Conservation (phyloP, 1,140 invertebrate species). For the Neotoxoptera formosana region DNA sequence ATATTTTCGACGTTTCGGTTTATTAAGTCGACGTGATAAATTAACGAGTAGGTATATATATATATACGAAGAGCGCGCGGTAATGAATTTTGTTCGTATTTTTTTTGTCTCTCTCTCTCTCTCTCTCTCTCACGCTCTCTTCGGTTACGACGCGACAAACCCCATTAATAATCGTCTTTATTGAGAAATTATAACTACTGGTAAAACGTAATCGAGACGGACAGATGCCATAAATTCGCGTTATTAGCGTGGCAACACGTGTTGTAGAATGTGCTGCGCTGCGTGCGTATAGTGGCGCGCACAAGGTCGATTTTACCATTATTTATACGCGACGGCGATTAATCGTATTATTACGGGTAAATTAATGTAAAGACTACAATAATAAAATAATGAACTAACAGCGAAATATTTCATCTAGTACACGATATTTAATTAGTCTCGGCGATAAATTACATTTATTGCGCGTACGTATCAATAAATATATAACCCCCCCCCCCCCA, state of each 20-base stretch:
- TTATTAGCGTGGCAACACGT: slow-evolving; percentile 42
- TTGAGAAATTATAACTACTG: slow-evolving; percentile 49
- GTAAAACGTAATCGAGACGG: slow-evolving; percentile 48
- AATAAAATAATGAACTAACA: slow-evolving; percentile 25
- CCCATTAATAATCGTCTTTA: slow-evolving; percentile 36
- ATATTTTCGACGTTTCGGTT: slow-evolving; percentile 26
- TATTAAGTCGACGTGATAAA: slow-evolving; percentile 22
- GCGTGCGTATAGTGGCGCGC: background rate
- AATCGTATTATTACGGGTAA: slow-evolving; percentile 18
- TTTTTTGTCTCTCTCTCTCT: no score
- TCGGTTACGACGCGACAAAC: slow-evolving; percentile 21
- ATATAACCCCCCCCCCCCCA: no score
- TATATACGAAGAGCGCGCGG: background rate
- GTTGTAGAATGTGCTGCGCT: background rate
- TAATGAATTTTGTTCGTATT: background rate
- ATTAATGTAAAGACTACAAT: background rate
- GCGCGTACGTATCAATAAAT: background rate
- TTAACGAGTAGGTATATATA: no score
- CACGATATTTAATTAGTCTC: slow-evolving; percentile 1
- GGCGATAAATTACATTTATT: background rate
- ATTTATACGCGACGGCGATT: slow-evolving; percentile 28
- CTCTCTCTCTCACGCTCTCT: no score
- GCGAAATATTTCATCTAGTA: slow-evolving; percentile 4
- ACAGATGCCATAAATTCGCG: slow-evolving; percentile 48
- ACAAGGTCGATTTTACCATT: slow-evolving; percentile 37